Evolutionary conservation across 2,113 vertebrate species (phyloP).

Genomic region (Antigone vipio): DNA sequence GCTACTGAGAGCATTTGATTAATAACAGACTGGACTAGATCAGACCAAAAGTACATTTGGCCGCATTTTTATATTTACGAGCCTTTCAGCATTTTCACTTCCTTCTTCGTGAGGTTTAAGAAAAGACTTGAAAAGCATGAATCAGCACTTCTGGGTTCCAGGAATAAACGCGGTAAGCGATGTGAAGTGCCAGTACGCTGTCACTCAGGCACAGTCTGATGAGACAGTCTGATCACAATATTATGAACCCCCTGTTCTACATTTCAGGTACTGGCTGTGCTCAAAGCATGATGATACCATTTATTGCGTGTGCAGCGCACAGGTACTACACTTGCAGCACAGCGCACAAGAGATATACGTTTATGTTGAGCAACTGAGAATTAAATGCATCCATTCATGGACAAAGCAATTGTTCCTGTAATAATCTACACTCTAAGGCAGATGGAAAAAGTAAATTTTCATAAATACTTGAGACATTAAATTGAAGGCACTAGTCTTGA

Average conservation of each 20-base stretch:
- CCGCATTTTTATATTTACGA: not conserved
- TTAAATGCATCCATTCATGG: not conserved
- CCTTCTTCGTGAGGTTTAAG: not conserved
- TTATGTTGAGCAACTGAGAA: not conserved
- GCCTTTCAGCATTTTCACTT: not conserved
- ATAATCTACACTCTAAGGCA: not conserved
- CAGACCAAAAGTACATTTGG: not conserved
- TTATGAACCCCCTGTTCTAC: not conserved
- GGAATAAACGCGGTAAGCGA: not conserved
- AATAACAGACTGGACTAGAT: not conserved
- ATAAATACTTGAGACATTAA: not conserved
- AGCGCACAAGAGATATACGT: not conserved
- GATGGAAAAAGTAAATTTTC: not conserved
- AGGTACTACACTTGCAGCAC: not conserved
- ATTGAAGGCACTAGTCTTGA: not conserved
- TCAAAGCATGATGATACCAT: not conserved
- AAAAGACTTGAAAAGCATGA: not conserved
- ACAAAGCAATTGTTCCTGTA: not conserved
- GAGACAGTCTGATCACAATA: not conserved
- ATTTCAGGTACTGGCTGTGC: not conserved
- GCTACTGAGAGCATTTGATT: not conserved
- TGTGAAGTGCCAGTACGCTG: not conserved
- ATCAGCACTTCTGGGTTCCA: not conserved
- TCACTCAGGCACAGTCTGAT: not conserved
- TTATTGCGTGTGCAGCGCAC: fast-evolving